phyloP scores from a whole-genome alignment of 2,797 vertebrate species.

The Cephalopachus bancanus region DNA sequence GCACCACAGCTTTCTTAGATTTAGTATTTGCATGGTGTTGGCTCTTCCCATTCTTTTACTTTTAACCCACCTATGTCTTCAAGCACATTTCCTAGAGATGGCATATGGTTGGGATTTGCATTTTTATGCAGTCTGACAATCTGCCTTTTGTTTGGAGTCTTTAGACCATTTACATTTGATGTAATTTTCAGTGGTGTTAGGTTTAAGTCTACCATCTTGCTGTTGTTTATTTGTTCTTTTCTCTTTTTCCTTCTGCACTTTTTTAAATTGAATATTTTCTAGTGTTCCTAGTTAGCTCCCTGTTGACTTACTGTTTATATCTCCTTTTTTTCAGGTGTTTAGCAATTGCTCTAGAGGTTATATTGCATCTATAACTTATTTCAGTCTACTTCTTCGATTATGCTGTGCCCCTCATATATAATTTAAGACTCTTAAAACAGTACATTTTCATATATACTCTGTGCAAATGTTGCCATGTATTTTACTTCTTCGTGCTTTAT shows the following conservation, averaged over 20 bases:
- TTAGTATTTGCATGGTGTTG: no score
- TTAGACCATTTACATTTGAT: background rate
- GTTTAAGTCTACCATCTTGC: fast-evolving
- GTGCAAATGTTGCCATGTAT: background rate
- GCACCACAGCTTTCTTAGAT: fast-evolving
- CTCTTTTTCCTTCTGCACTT: no score
- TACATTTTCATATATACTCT: fast-evolving
- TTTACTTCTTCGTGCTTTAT: fast-evolving
- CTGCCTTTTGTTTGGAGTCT: no score
- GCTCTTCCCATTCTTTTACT: background rate
- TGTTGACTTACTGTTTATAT: fast-evolving
- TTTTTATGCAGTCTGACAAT: background rate
- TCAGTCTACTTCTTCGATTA: fast-evolving
- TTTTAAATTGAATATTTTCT: background rate
- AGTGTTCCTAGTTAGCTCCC: no score
- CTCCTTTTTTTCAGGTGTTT: fast-evolving
- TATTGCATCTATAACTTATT: fast-evolving
- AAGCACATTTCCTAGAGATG: fast-evolving
- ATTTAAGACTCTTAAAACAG: fast-evolving
- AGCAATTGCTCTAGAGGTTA: background rate
- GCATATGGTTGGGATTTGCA: fast-evolving
- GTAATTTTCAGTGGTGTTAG: background rate
- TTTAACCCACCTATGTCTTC: background rate
- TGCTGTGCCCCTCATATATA: fast-evolving
- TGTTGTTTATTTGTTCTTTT: no score